Base-by-base conservation (phyloP, 2,888 invertebrate genomes). In the Hirtodrosophila histrioides region DNA sequence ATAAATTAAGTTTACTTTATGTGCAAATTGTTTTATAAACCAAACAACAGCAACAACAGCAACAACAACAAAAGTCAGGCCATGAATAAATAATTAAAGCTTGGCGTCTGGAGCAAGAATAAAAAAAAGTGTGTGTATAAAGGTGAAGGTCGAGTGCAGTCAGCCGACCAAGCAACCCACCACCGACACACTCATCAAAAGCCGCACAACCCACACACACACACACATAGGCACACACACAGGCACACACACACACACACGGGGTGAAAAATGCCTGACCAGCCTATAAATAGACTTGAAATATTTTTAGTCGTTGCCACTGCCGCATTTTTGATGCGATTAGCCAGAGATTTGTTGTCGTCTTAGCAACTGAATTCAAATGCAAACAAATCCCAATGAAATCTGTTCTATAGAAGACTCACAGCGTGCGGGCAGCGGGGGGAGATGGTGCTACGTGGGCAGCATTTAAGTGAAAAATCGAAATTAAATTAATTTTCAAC, bases 1-100 rank as follows among this genome's bases (percentile, higher is more conserved):
- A 86, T 85, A 87, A 84, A 84, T 84, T 83, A 85, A 78, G 79
- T 83, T 83, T 86, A 69, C 73, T 69, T 78, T 75, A 57, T 65
- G 33, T 51, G 58, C 60, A 41, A 67, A 68, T 84, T 82, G 76
- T 61, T 70, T 10, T 10, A 7, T 75, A 60, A 60, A 58, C 57
- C 65, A 75, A 75, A 62, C 69, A 66, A 24, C n/a, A 44, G 40
- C 53, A 75, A 62, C 69, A 66, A 24, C n/a, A 44, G 40, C 53
- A 44, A 31, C 45, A 40, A 39, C 43, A 65, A 40, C 61, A 48
- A 44, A 36, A 56, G 12, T 17, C 17, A 17, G 17, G 17, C 1
- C 17, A 64, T 76, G 61, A 71, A 75, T 76, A 75, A 67, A 72
- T 76, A 63, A 72, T 76, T 66, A 23, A 35, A 44, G 56, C 40